A percentile compares a stretch with the other conserved stretches of the same genome.
phyloP scores from a whole-genome alignment of 2,888 invertebrate species.

The Ecliptopera silaceata region DNA sequence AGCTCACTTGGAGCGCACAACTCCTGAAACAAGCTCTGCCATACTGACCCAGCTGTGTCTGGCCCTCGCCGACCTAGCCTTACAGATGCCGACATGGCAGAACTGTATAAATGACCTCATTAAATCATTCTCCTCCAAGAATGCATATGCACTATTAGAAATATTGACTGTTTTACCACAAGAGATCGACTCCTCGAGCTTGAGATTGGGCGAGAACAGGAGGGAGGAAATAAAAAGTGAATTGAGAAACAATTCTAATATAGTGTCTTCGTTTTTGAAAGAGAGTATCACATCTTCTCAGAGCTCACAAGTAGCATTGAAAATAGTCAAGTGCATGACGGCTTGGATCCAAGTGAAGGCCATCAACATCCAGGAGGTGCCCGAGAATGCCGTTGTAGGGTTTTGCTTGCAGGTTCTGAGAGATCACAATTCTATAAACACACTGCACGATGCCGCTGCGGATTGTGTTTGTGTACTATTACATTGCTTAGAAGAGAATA shows the following conservation, averaged over 20 bases:
- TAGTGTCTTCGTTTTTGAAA: slow-evolving; percentile 91
- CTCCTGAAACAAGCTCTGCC: slow-evolving; percentile 89
- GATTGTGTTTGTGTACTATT: slow-evolving; percentile 95
- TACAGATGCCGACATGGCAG: slow-evolving; percentile 97
- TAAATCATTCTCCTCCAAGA: slow-evolving; percentile 87
- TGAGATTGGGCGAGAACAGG: slow-evolving; percentile 95
- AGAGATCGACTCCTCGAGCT: slow-evolving; percentile 92
- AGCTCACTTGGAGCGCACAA: slow-evolving; percentile 92
- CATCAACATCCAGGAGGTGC: slow-evolving; percentile 88
- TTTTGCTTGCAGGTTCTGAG: slow-evolving; percentile 88
- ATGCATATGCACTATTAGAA: slow-evolving; percentile 93
- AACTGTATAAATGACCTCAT: slow-evolving; percentile 93
- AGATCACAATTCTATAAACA: slow-evolving; percentile 83
- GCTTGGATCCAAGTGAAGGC: slow-evolving; percentile 95
- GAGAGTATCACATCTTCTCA: slow-evolving; percentile 87
- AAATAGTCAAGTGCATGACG: slow-evolving; percentile 93
- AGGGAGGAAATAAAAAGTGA: slow-evolving; percentile 92
- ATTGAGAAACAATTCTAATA: slow-evolving; percentile 88
- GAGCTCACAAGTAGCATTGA: slow-evolving; percentile 86
- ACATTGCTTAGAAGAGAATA: slow-evolving; percentile 90
- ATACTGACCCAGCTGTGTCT: slow-evolving; percentile 96
- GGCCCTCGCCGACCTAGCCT: slow-evolving; percentile 95
- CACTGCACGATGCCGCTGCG: slow-evolving; percentile 94
- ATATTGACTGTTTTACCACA: slow-evolving; percentile 97
- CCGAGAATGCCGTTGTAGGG: slow-evolving; percentile 88